Percentiles rank a stretch among this genome's conserved stretches.
Conservation (phyloP, 2,113 vertebrate species). For the Sylvilagus bachmani region DNA sequence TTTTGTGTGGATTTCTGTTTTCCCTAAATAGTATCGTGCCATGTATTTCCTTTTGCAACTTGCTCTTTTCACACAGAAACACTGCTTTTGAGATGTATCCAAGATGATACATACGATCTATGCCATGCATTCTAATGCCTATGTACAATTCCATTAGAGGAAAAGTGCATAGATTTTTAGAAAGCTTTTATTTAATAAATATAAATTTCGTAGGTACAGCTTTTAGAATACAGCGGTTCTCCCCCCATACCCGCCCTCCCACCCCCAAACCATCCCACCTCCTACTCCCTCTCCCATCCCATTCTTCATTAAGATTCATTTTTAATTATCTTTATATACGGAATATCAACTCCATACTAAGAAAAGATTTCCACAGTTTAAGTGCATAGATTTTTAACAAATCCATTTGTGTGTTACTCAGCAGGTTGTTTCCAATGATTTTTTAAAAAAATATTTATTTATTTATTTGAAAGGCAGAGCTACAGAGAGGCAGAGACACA, state of each 20-base stretch:
- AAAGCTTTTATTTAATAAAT: no score
- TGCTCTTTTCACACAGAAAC: constrained; percentile 72
- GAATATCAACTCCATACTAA: no score
- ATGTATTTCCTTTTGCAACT: constrained; percentile 53
- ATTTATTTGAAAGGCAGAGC: no score
- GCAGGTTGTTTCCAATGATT: neutral
- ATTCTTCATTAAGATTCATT: no score
- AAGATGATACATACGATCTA: constrained; percentile 44
- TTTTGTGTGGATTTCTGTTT: constrained; percentile 37
- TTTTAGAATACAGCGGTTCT: no score
- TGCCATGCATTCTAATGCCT: constrained; percentile 49
- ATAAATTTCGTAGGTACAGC: no score
- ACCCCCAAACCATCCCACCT: no score
- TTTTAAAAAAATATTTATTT: neutral
- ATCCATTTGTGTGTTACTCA: neutral
- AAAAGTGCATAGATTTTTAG: neutral
- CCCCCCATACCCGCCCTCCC: no score
- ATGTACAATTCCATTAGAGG: constrained; percentile 8
- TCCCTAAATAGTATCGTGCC: constrained; percentile 32
- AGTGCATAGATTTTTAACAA: neutral
- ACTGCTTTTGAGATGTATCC: constrained; percentile 62
- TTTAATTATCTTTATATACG: no score
- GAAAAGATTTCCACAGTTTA: neutral
- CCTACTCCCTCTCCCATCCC: no score
- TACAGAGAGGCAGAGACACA: no score